Conservation (phyloP, 2,113 vertebrate species). For the Nestor notabilis region DNA sequence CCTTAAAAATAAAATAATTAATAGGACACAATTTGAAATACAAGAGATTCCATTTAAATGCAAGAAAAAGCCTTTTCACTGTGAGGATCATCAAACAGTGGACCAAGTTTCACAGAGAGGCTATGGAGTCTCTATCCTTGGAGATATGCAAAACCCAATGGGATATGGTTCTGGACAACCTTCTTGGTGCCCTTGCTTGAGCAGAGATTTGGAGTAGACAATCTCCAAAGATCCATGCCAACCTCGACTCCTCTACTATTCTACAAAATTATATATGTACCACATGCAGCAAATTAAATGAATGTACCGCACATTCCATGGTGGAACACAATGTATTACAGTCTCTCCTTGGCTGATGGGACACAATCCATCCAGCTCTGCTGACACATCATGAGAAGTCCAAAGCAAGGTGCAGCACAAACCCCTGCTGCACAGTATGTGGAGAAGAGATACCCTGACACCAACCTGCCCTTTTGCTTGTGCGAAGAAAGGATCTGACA, state of each 20-base stretch:
- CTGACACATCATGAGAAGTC: rapidly evolving
- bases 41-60: neutral
- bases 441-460: neutral
- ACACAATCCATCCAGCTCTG: neutral
- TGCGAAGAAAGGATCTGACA: neutral
- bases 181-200: neutral
- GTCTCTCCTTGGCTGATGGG: neutral
- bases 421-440: neutral
- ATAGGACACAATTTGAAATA: neutral
- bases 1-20: neutral
- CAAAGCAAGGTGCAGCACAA: neutral
- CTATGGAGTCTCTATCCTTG: neutral
- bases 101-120: neutral
- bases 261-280: neutral
- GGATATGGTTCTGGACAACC: neutral
- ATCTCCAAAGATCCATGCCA: neutral
- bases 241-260: neutral
- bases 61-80: neutral
- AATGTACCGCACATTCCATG: rapidly evolving
- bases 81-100: neutral
- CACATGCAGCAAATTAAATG: neutral
- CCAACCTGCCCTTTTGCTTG: neutral
- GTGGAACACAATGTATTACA: neutral
- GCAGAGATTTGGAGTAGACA: neutral
- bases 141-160: neutral